phyloP scores from a whole-genome alignment of 2,113 vertebrate genomes.

The Ondatra zibethicus region DNA sequence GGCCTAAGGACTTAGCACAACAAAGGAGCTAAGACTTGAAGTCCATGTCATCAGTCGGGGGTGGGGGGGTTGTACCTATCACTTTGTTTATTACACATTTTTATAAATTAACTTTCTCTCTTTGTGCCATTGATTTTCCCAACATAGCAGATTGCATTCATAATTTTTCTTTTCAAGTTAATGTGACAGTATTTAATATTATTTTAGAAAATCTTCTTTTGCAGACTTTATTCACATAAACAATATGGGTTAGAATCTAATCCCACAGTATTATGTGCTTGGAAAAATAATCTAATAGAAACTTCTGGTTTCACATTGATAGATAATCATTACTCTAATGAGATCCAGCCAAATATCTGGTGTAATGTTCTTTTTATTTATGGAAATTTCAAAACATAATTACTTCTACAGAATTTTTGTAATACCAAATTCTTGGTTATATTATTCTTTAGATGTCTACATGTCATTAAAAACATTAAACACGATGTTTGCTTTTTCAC shows the following conservation, averaged over 20 bases:
- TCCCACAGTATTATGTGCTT: constrained; percentile 35
- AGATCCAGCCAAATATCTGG: not conserved
- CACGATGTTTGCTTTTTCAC: not conserved
- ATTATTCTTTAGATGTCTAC: not conserved
- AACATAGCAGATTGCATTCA: not conserved
- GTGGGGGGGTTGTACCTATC: rapidly evolving
- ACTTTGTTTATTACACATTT: not conserved
- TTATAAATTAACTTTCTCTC: not conserved
- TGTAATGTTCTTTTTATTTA: not conserved
- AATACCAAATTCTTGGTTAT: constrained; percentile 1
- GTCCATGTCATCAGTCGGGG: not conserved
- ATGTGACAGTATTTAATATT: constrained; percentile 37
- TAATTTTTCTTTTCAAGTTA: constrained; percentile 28
- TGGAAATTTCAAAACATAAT: constrained; percentile 43
- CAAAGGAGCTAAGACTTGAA: not conserved
- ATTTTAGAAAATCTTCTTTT: constrained; percentile 46
- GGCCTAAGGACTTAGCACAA: rapidly evolving
- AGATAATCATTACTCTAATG: constrained; percentile 25
- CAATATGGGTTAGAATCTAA: not conserved
- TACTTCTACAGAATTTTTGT: constrained; percentile 28
- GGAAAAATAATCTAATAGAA: constrained; percentile 52
- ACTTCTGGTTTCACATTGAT: constrained; percentile 42
- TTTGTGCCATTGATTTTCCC: not conserved
- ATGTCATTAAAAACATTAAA: not conserved
- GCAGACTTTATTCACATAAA: not conserved